Conservation (phyloP, 2,888 invertebrate species). For the Sminthurides aquaticus region DNA sequence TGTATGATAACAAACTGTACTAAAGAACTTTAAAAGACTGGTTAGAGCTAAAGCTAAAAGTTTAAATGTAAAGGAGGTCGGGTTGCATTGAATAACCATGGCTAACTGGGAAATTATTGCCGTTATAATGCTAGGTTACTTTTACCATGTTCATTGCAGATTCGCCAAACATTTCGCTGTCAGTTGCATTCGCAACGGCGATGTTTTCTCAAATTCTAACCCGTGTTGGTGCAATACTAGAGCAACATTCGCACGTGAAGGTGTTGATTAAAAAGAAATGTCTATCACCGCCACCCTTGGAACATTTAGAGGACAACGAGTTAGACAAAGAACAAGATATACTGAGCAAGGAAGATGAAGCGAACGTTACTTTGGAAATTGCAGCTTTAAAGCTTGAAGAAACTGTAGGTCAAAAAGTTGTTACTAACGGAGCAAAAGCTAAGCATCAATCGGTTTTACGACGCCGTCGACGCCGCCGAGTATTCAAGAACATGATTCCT, state of each 20-base stretch:
- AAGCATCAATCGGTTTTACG: too few species aligned
- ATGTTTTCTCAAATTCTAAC: conserved; percentile 35
- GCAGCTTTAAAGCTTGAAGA: conserved; percentile 8
- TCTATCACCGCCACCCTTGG: not conserved
- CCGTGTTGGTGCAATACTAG: conserved; percentile 32
- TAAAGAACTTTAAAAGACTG: not conserved
- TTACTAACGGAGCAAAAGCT: not conserved
- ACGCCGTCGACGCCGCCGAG: conserved; percentile 18
- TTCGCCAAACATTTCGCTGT: conserved; percentile 35
- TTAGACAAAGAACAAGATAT: not conserved
- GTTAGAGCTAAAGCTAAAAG: too few species aligned
- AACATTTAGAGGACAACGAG: not conserved
- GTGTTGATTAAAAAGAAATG: not conserved
- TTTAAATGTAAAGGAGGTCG: too few species aligned
- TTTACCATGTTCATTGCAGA: conserved; percentile 27
- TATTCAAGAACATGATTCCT: conserved; percentile 17
- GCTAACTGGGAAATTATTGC: too few species aligned
- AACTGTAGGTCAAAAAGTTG: not conserved
- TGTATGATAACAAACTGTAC: not conserved
- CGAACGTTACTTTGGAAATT: too few species aligned
- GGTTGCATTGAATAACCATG: too few species aligned
- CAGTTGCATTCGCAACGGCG: conserved; percentile 37
- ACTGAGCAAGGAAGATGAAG: not conserved
- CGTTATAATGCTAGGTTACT: too few species aligned
- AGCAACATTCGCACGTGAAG: conserved; percentile 24